Percentiles rank a stretch among this genome's conserved stretches.
phyloP scores from a whole-genome alignment of 2,888 invertebrate genomes.

The Danaus chrysippus region DNA sequence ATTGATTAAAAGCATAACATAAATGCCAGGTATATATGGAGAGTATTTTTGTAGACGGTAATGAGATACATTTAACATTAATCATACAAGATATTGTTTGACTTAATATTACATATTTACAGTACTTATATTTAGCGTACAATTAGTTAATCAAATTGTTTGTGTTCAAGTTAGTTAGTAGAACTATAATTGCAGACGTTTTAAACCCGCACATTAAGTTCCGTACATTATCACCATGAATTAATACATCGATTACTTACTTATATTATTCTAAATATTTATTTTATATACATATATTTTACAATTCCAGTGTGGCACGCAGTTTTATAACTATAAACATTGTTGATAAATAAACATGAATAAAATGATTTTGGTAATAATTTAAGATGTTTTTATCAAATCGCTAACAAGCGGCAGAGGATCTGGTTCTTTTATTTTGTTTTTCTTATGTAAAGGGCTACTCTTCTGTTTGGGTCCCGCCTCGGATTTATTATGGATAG shows the following conservation, averaged over 20 bases:
- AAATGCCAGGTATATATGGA: background rate
- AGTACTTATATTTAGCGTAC: background rate
- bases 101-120: background rate
- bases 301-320: conserved; percentile 26
- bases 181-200: no score
- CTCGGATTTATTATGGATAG: conserved; percentile 69
- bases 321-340: conserved; percentile 8
- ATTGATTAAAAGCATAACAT: background rate
- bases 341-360: conserved; percentile 1
- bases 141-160: no score
- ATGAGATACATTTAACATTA: background rate
- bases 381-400: conserved; percentile 71
- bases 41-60: conserved; percentile 1
- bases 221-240: no score
- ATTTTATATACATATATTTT: conserved; percentile 22
- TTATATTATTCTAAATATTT: background rate
- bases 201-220: no score
- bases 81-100: background rate
- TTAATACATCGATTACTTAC: background rate
- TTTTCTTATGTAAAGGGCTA: conserved; percentile 63
- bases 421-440: conserved; percentile 59
- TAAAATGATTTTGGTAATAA: conserved; percentile 6
- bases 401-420: conserved; percentile 59
- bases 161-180: no score
- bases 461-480: conserved; percentile 61